Percentiles rank a stretch among this genome's conserved stretches.
phyloP scores from a whole-genome alignment of 2,113 vertebrate species.

The Syngnathus scovelli region DNA sequence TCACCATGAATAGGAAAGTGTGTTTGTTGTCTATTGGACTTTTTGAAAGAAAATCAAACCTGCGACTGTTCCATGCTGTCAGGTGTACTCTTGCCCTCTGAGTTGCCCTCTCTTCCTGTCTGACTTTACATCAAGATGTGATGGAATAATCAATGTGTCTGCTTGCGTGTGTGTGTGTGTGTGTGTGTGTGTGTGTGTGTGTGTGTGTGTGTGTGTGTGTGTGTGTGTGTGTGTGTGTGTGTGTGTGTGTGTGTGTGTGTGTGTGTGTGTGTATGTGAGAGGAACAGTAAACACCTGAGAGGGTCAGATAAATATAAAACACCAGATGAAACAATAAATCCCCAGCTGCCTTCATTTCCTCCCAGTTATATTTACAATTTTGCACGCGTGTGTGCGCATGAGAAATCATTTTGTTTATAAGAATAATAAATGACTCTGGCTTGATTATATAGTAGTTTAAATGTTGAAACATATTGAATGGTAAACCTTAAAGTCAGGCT shows the following conservation, averaged over 20 bases:
- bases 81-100: conserved; percentile 2
- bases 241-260: not conserved
- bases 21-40: not conserved
- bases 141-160: conserved; percentile 47
- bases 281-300: conserved; percentile 31
- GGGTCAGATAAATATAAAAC: conserved; percentile 57
- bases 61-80: not conserved
- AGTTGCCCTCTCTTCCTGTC: not conserved
- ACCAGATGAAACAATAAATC: conserved; percentile 55
- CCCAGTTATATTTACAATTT: conserved; percentile 35
- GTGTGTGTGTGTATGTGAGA: not conserved
- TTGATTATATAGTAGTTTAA: not conserved
- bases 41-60: not conserved
- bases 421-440: not conserved
- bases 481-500: not conserved
- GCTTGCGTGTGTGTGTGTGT: not conserved
- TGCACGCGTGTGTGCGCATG: not conserved
- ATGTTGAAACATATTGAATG: not conserved
- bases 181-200: conserved; percentile 7
- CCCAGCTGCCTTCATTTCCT: conserved; percentile 53
- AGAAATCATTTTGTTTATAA: not conserved
- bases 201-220: conserved; percentile 5
- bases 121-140: conserved; percentile 26
- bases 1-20: conserved; percentile 11
- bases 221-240: too few species aligned